phyloP scores from a whole-genome alignment of 2,888 invertebrate species.

The Ophion costatus region DNA sequence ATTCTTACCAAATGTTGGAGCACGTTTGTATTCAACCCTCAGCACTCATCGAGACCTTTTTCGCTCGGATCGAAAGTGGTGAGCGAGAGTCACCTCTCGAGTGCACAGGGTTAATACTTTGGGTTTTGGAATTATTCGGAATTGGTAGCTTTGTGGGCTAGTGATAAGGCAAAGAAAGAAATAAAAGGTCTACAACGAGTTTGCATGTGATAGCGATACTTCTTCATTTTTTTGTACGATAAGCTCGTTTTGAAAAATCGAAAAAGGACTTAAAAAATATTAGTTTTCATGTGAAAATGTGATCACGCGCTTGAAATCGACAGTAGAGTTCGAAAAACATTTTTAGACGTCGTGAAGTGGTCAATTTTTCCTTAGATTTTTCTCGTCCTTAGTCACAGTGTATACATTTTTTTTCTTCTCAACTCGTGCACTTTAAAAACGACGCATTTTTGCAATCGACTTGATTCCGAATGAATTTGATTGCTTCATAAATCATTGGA shows the following conservation, averaged over 20 bases:
- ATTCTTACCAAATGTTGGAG: background rate
- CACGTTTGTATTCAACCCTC: no score
- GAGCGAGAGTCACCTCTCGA: no score
- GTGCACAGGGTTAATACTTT: background rate
- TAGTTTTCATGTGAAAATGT: background rate
- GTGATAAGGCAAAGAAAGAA: background rate
- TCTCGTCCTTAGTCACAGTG: background rate
- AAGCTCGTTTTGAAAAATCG: no score
- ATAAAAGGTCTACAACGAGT: background rate
- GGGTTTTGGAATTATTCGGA: no score
- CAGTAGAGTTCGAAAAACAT: background rate
- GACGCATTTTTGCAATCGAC: background rate
- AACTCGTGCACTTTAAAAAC: background rate
- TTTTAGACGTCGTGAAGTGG: background rate
- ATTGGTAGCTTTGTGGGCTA: background rate
- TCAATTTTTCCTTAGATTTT: background rate
- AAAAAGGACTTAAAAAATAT: no score
- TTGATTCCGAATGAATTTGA: background rate
- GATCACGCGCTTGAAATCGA: no score
- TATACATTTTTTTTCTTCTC: background rate
- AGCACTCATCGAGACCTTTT: no score
- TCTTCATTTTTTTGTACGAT: background rate
- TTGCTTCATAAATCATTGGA: background rate
- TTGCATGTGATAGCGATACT: background rate
- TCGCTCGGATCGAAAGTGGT: no score